Base-by-base conservation (phyloP, 1,140 invertebrate species). In the Tachypleus tridentatus region DNA sequence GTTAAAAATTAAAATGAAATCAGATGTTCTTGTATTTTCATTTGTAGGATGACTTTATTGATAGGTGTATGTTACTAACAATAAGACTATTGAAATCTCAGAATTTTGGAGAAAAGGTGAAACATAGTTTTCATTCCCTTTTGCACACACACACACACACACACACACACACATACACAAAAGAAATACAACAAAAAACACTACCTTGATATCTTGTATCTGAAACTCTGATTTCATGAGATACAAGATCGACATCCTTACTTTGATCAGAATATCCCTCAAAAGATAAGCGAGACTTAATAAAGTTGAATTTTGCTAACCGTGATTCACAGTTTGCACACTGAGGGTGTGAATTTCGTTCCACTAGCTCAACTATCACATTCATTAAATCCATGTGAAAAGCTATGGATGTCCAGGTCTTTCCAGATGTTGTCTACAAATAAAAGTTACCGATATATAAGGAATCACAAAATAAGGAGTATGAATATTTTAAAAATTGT, bases 161-260 rank as follows among this genome's bases (percentile, higher is more conserved):
- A 2, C 29, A 29, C 29, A 29, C 29, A 29, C 29, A 29, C 29
- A 29, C 29, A 29, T 2, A 29, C 29, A 65, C 7, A 9, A 52
- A 4, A 60, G 29, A 10, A 52, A 53, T 57, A 69, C 11, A 65
- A 29, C 29, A 29, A 29, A 29, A 67, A 29, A 29, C 29, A 65
- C 69, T 73, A 78, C 78, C 73, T 74, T 77, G 75, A 67, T 77
- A 91, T 65, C 90, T 81, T 8, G 87, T 89, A 75, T 97, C 94
- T 53, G 83, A 84, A 58, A 95, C 83, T 2, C 91, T 75, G 74
- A 97, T 96, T 77, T 96, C 92, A 75, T 89, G 87, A 0, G 92
- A 97, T 0, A 95, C 89, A 4, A 97, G 78, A 78, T 96, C 93
- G 49, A 97, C 85, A 73, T 97, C 93, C 77, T 91, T 91, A 7